These are phyloP conservation scores for Sula dactylatra DNA, from an alignment of 2,113 vertebrate species.

Conservation along the genomic window DNA sequence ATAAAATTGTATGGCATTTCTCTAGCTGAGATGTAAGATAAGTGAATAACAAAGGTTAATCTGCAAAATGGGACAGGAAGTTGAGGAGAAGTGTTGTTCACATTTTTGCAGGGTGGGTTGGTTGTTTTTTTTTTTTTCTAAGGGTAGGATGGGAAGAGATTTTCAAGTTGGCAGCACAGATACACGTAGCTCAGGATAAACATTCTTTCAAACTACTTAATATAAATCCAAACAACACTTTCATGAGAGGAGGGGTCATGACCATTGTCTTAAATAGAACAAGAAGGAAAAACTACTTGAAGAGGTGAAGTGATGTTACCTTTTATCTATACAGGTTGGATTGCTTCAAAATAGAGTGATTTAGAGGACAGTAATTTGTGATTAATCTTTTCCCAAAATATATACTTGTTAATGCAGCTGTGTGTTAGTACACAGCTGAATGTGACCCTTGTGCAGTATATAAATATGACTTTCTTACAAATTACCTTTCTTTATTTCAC, in stretches of 20 bases:
- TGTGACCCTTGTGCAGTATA: background rate
- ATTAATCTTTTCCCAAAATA: background rate
- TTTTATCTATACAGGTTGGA: background rate
- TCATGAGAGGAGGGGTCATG: background rate
- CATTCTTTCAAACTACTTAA: background rate
- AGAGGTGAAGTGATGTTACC: background rate
- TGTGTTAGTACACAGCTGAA: background rate
- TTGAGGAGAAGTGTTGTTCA: background rate
- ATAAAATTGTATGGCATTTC: background rate
- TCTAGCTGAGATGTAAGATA: background rate
- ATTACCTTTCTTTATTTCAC: background rate
- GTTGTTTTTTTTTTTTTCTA: background rate
- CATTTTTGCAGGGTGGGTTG: background rate
- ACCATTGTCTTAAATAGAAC: background rate
- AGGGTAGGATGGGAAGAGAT: background rate
- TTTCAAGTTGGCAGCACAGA: background rate
- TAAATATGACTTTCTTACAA: background rate
- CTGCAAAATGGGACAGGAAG: background rate
- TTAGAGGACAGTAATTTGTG: background rate
- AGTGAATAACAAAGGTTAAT: background rate
- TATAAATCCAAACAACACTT: background rate
- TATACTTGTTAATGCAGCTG: background rate
- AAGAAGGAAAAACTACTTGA: background rate
- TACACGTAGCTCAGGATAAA: background rate
- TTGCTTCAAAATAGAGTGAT: background rate